Conservation (phyloP, 1,140 invertebrate genomes). For the Harpegnathos saltator region DNA sequence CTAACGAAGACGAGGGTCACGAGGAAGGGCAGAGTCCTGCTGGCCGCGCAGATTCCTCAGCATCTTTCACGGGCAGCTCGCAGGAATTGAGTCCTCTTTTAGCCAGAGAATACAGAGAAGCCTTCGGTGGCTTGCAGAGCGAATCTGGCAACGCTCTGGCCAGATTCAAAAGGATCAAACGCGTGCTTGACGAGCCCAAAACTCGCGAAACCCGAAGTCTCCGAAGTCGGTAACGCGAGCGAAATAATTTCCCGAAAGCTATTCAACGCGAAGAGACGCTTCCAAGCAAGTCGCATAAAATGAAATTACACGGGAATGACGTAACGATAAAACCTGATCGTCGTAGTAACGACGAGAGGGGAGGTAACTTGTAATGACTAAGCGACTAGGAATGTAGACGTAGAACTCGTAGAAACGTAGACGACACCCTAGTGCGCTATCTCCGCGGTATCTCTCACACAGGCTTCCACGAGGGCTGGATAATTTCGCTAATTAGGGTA, state of each 20-base stretch:
- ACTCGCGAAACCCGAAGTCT: slow-evolving; percentile 11
- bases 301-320: slow-evolving; percentile 17
- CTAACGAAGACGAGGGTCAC: slow-evolving; percentile 33
- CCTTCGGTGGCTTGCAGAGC: slow-evolving; percentile 66
- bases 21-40: background rate
- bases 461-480: slow-evolving; percentile 1
- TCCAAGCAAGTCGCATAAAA: background rate
- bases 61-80: slow-evolving; percentile 38
- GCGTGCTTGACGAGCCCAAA: slow-evolving; percentile 48
- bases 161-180: slow-evolving; percentile 78
- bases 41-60: slow-evolving; percentile 8
- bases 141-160: slow-evolving; percentile 67
- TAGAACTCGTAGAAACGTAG: slow-evolving; percentile 24
- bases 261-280: background rate
- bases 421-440: background rate
- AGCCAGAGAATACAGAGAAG: slow-evolving; percentile 66
- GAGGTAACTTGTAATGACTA: background rate
- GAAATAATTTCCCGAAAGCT: slow-evolving; percentile 5
- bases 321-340: background rate
- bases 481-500: background rate
- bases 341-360: slow-evolving; percentile 13
- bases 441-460: slow-evolving; percentile 24
- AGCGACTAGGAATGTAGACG: no score
- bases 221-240: background rate
- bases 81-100: slow-evolving; percentile 60